These are phyloP conservation scores for Druon quercuslanigerum DNA, from an alignment of 1,140 invertebrate genomes.

Conservation along the genomic window DNA sequence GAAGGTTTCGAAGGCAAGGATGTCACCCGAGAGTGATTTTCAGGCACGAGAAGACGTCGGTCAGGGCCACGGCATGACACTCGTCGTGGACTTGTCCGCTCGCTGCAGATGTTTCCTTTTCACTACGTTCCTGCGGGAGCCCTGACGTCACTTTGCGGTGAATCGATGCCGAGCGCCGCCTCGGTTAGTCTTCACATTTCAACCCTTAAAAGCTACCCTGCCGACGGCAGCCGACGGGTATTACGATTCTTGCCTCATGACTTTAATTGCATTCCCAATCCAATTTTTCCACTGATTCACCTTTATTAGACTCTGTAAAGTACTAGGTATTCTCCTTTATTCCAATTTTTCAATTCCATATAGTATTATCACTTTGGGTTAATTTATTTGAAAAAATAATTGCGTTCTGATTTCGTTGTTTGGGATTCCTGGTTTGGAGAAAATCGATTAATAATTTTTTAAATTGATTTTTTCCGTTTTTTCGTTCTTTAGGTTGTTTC, in stretches of 20 bases:
- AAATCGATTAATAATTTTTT: too few species aligned
- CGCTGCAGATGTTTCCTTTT: conserved; percentile 51
- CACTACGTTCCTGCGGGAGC: conserved; percentile 51
- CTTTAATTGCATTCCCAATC: conserved; percentile 36
- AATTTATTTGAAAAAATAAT: too few species aligned
- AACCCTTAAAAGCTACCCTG: conserved; percentile 48
- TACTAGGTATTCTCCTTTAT: too few species aligned
- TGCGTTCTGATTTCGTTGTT: too few species aligned
- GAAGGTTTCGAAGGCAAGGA: conserved; percentile 46
- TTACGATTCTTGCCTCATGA: conserved; percentile 32
- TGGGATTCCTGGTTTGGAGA: too few species aligned
- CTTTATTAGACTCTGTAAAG: too few species aligned
- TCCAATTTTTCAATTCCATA: too few species aligned
- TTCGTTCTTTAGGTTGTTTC: too few species aligned
- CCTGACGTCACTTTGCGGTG: conserved; percentile 60
- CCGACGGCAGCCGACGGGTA: conserved; percentile 37
- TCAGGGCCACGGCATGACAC: conserved; percentile 61
- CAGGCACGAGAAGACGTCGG: conserved; percentile 46
- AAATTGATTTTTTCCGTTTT: too few species aligned
- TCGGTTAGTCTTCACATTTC: conserved; percentile 46
- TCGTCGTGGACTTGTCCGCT: conserved; percentile 38
- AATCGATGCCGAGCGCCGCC: conserved; percentile 59
- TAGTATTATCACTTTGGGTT: too few species aligned
- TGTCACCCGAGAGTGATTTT: conserved; percentile 46
- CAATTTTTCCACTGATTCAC: conserved; percentile 28